Percentiles rank a stretch among this genome's conserved stretches.
Conservation (phyloP, 2,888 invertebrate species). For the Slavum lentiscoides region DNA sequence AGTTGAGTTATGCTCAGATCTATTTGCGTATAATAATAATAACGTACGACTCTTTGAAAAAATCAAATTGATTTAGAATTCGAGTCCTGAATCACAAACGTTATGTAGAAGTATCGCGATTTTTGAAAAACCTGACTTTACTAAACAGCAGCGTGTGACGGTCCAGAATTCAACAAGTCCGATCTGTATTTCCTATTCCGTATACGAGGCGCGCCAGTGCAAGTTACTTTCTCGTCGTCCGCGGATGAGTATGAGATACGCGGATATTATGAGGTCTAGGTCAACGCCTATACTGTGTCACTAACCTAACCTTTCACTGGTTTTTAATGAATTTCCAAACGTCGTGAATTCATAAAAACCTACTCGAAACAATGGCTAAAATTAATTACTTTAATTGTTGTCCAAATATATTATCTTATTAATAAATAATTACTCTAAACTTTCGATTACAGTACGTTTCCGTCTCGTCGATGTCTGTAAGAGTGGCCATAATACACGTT, state of each 20-base stretch:
- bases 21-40: too few species aligned
- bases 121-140: neutral
- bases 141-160: neutral
- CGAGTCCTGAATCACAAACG: too few species aligned
- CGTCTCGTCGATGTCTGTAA: too few species aligned
- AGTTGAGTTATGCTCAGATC: too few species aligned
- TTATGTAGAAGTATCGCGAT: neutral
- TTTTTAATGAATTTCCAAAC: conserved; percentile 6
- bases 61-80: too few species aligned
- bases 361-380: neutral
- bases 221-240: conserved; percentile 45
- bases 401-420: too few species aligned
- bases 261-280: conserved; percentile 31
- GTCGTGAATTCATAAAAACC: neutral
- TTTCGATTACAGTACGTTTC: too few species aligned
- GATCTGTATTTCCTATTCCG: conserved; percentile 2
- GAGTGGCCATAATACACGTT: too few species aligned
- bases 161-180: neutral
- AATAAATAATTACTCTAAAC: too few species aligned
- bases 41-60: too few species aligned
- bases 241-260: neutral
- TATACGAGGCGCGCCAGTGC: neutral
- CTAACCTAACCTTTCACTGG: conserved; percentile 41
- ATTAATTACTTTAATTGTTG: neutral
- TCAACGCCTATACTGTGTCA: conserved; percentile 30